A percentile compares a stretch with the other conserved stretches of the same genome.
phyloP scores from a whole-genome alignment of 2,113 vertebrate species.

The Forbesichthys papilliferus region DNA sequence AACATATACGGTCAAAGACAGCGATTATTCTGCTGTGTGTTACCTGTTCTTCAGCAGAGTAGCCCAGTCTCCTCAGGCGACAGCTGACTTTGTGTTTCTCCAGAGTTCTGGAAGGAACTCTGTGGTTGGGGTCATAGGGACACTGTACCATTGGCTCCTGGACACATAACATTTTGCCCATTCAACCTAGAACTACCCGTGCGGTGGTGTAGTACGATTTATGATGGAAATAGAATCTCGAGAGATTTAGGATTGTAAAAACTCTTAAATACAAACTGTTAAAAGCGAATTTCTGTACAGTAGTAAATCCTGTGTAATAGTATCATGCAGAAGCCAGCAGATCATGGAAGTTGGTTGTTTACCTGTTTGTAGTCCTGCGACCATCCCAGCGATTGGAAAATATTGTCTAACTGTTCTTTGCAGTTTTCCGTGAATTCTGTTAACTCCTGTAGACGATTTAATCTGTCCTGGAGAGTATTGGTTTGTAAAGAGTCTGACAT shows the following conservation, averaged over 20 bases:
- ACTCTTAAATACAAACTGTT: not conserved
- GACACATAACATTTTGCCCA: not conserved
- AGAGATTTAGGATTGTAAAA: not conserved
- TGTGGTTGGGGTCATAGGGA: constrained; percentile 84
- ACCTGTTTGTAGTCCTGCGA: constrained; percentile 47
- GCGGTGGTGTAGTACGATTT: not conserved
- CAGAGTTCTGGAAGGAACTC: constrained; percentile 79
- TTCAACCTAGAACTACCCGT: not conserved
- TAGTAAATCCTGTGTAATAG: not conserved
- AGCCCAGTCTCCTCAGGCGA: constrained; percentile 80
- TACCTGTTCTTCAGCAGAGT: constrained; percentile 86
- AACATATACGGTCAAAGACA: too few relatives aligned
- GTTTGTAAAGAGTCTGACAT: constrained; percentile 37
- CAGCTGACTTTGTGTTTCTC: constrained; percentile 83
- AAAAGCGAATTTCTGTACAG: not conserved
- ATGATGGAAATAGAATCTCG: not conserved
- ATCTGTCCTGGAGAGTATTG: constrained; percentile 34
- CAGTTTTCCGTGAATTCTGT: constrained; percentile 71
- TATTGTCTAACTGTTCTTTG: constrained; percentile 54
- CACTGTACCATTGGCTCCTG: constrained; percentile 81
- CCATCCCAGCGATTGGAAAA: constrained; percentile 71
- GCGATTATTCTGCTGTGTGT: too few relatives aligned
- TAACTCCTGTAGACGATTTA: constrained; percentile 60
- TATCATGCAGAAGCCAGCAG: not conserved
- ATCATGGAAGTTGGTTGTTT: not conserved